These are phyloP conservation scores for Leptinotarsa lineolata DNA, from an alignment of 1,140 invertebrate species.

Conservation along the genomic window DNA sequence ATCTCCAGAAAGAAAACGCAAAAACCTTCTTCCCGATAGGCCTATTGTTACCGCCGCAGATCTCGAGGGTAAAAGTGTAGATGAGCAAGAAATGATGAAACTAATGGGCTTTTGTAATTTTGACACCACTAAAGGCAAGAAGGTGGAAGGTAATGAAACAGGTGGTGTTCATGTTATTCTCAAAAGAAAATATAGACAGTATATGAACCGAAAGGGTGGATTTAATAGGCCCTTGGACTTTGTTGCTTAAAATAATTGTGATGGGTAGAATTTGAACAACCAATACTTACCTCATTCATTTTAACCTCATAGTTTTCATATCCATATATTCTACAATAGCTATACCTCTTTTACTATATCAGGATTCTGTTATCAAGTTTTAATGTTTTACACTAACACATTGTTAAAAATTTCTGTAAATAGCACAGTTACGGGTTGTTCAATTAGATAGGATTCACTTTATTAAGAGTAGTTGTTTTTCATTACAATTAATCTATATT, in stretches of 20 bases:
- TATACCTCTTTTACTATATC: conserved; percentile 9
- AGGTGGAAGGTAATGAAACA: conserved; percentile 90
- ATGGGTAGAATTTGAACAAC: conserved; percentile 39
- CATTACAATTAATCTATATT: conserved; percentile 6
- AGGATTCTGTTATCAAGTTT: conserved; percentile 11
- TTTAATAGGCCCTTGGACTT: conserved; percentile 98
- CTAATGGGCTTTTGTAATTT: conserved; percentile 96
- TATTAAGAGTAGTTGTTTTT: not conserved
- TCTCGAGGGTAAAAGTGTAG: conserved; percentile 80
- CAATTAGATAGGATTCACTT: conserved; percentile 4
- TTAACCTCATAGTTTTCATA: conserved; percentile 12
- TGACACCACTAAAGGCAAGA: conserved; percentile 93
- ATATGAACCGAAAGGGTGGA: conserved; percentile 99
- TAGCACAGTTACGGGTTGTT: conserved; percentile 32
- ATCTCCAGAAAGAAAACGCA: conserved; percentile 55
- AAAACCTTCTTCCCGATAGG: conserved; percentile 58
- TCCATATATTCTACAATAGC: not conserved
- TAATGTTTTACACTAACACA: conserved; percentile 16
- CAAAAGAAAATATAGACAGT: conserved; percentile 97
- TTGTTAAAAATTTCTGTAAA: conserved; percentile 30
- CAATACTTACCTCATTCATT: conserved; percentile 38
- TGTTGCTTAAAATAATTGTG: conserved; percentile 68
- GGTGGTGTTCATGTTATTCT: conserved; percentile 93
- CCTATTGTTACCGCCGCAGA: conserved; percentile 72
- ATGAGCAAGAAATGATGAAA: conserved; percentile 96